phyloP scores from a whole-genome alignment of 2,888 invertebrate species.

The Heliconius aoede region DNA sequence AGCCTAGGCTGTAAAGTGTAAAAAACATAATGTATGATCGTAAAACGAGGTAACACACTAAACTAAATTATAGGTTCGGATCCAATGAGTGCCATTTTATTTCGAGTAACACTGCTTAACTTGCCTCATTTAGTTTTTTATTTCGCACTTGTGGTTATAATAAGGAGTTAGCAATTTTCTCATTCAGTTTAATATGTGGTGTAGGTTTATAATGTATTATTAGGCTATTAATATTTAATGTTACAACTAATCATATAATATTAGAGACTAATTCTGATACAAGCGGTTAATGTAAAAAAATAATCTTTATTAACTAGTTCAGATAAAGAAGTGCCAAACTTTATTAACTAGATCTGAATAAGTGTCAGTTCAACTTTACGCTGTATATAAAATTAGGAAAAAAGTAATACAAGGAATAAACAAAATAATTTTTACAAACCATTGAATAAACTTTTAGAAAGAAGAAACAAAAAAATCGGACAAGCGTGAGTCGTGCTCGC shows the following conservation, averaged over 20 bases:
- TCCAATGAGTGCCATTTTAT: slow-evolving; percentile 12
- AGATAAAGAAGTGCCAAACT: background rate
- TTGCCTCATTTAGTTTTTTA: slow-evolving; percentile 5
- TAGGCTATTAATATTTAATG: slow-evolving; percentile 4
- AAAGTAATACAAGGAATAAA: background rate
- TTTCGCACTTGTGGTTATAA: background rate
- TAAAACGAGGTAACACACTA: slow-evolving; percentile 2
- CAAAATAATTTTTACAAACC: no score
- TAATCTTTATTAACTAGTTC: background rate
- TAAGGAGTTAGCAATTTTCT: background rate
- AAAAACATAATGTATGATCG: background rate
- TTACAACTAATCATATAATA: background rate
- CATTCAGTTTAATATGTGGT: background rate
- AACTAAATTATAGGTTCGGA: background rate
- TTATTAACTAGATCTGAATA: no score
- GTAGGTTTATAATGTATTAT: background rate
- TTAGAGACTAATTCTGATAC: background rate
- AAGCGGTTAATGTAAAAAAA: background rate
- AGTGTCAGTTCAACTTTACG: background rate
- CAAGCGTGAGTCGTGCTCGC: no score
- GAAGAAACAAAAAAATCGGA: no score
- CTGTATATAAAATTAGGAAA: background rate
- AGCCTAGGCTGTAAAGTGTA: background rate
- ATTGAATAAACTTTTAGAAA: no score
- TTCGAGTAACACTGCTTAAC: background rate